A percentile compares a stretch with the other conserved stretches of the same genome.
Conservation (phyloP, 2,113 vertebrate species). For the Hippocampus barbouri region DNA sequence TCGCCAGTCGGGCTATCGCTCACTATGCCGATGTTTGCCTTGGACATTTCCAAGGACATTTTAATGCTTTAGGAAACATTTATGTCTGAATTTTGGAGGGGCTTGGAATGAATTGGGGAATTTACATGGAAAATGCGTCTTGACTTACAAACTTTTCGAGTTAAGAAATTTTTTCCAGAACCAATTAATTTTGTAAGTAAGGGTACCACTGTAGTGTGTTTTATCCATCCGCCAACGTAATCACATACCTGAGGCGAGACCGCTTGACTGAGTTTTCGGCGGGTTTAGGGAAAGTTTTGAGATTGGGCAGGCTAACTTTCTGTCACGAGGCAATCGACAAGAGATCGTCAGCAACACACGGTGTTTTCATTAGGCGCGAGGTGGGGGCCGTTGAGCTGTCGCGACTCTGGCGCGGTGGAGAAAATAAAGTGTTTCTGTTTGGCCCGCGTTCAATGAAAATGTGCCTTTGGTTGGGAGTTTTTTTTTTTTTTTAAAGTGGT, state of each 20-base stretch:
- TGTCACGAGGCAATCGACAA: neutral
- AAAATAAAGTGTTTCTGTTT: constrained; percentile 22
- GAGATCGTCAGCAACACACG: constrained; percentile 5
- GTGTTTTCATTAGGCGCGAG: constrained; percentile 1
- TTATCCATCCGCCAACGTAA: neutral
- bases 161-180: too few relatives aligned
- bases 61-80: too few relatives aligned
- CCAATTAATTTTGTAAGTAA: too few relatives aligned
- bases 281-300: neutral
- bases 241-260: neutral
- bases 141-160: too few relatives aligned
- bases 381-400: neutral
- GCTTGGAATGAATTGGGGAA: too few relatives aligned
- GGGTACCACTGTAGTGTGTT: too few relatives aligned
- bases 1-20: too few relatives aligned
- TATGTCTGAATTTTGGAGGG: too few relatives aligned
- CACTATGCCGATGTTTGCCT: too few relatives aligned
- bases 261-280: neutral
- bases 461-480: constrained; percentile 20
- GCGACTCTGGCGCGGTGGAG: constrained; percentile 5
- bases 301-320: neutral
- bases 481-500: constrained; percentile 39
- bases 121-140: too few relatives aligned
- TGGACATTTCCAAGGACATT: too few relatives aligned
- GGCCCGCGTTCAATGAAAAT: constrained; percentile 32